Evolutionary conservation across 2,888 invertebrate species (phyloP).

Genomic region (Hydraecia micacea): DNA sequence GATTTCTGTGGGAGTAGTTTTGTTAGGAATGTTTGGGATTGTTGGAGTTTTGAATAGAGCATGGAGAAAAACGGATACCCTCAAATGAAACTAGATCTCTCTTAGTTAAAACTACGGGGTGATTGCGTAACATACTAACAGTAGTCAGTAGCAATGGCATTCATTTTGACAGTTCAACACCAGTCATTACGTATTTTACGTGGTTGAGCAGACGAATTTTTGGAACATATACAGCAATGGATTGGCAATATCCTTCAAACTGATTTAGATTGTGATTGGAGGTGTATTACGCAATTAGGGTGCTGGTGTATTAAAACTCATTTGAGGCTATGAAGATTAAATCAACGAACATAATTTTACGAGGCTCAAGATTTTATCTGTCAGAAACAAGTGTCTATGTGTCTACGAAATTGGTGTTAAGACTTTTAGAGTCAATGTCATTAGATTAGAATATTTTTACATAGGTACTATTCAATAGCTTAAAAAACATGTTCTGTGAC

Average conservation of each 20-base stretch:
- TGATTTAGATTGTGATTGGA: background rate
- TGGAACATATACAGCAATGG: background rate
- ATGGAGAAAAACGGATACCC: background rate
- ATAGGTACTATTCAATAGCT: conserved; percentile 48
- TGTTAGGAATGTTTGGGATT: conserved; percentile 2
- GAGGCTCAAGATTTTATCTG: conserved; percentile 42
- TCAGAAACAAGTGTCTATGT: conserved; percentile 48
- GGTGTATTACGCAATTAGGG: background rate
- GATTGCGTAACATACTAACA: background rate
- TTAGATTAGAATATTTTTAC: conserved; percentile 50
- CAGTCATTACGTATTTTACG: background rate
- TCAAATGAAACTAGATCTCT: background rate
- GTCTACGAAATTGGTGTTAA: conserved; percentile 40
- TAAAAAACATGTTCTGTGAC: conserved; percentile 67
- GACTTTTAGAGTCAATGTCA: conserved; percentile 34
- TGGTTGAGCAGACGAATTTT: background rate
- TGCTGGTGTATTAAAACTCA: background rate
- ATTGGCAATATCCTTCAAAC: background rate
- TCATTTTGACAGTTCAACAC: background rate
- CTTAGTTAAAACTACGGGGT: conserved; percentile 1
- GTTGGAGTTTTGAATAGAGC: background rate
- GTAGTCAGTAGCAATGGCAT: background rate
- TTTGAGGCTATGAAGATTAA: conserved; percentile 10
- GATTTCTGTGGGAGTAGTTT: conserved; percentile 13
- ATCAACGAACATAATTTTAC: conserved; percentile 16